Percentiles rank a stretch among this genome's conserved stretches.
phyloP scores from a whole-genome alignment of 2,113 vertebrate species.

The Carlito syrichta region DNA sequence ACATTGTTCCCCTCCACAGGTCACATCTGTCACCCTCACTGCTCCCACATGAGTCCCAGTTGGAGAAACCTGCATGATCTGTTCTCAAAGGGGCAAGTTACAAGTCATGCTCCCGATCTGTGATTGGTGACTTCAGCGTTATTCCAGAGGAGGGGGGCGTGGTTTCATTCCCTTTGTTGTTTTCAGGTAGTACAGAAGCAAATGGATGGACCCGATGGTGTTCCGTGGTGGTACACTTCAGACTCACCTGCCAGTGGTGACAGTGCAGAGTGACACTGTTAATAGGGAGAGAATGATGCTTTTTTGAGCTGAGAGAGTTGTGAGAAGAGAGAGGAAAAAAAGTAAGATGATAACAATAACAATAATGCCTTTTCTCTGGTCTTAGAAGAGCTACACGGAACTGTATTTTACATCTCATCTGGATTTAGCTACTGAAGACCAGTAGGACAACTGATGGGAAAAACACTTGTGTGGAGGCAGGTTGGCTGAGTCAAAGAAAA shows the following conservation, averaged over 20 bases:
- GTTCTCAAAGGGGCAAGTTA: background rate
- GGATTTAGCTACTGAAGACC: background rate
- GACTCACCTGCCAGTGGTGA: background rate
- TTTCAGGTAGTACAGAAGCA: background rate
- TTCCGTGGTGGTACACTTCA: rapidly evolving
- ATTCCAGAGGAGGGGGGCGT: background rate
- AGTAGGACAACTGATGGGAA: background rate
- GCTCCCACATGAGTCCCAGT: background rate
- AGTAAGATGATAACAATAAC: background rate
- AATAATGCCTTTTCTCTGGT: background rate
- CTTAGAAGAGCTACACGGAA: background rate
- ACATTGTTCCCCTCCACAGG: background rate
- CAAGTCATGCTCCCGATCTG: rapidly evolving
- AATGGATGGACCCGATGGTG: rapidly evolving
- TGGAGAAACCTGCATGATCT: background rate
- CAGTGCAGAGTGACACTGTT: no score
- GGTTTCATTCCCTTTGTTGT: background rate
- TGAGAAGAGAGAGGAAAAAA: background rate
- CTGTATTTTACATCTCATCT: background rate
- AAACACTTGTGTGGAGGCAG: rapidly evolving
- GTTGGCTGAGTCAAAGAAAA: background rate
- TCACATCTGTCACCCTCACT: background rate
- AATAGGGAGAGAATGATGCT: background rate
- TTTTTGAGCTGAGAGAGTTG: background rate
- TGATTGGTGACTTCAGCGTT: background rate